Base-by-base conservation (phyloP, 2,797 vertebrate species). In the Sciurus vulgaris region DNA sequence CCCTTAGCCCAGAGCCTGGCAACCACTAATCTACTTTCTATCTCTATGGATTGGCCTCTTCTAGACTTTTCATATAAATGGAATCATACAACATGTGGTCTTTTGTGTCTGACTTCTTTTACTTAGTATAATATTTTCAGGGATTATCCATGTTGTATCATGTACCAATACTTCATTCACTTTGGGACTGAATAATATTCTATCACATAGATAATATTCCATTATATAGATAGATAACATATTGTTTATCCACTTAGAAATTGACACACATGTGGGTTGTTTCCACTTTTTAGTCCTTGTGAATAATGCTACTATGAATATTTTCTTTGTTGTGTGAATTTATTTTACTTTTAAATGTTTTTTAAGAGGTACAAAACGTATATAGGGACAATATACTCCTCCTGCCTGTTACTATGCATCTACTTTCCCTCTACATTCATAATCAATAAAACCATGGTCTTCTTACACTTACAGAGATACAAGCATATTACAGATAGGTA, bases 111-210 rank as follows among this genome's bases (percentile, higher is more conserved):
- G 33, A 22, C 30, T 86, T 89, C 35, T 82, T 88, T 81, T 24
- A 83, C 11, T 24, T 63, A 69, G 61, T 56, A 61, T 81, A 41
- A 38, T 78, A 54, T 94, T 91, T 92, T 81, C 92, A 69, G 91
- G 67, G 17, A 74, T 85, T 14, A 18, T 12, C 24, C 47, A 1
- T 47, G 14, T 51, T 26, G 18, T 4, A 47, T 47, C 44, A 51
- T 82, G 35, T 38, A 47, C 73, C 14, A 47, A 26, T 26, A 89
- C 6, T n/a, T 89, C 18, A 51, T 81, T 89, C 24, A 10, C 18
- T 49, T 92, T 86, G 35, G 20, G 56, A 24, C 28, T 89, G 33
- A 73, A 69, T 65, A 90, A 65, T 70, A 83, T 18, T 74, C 69
- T 59, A 65, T 30, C 35, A 51, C 76, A 74, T 20, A 18, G 76